Base-by-base conservation (phyloP, 2,113 vertebrate species). In the Malurus elegans region DNA sequence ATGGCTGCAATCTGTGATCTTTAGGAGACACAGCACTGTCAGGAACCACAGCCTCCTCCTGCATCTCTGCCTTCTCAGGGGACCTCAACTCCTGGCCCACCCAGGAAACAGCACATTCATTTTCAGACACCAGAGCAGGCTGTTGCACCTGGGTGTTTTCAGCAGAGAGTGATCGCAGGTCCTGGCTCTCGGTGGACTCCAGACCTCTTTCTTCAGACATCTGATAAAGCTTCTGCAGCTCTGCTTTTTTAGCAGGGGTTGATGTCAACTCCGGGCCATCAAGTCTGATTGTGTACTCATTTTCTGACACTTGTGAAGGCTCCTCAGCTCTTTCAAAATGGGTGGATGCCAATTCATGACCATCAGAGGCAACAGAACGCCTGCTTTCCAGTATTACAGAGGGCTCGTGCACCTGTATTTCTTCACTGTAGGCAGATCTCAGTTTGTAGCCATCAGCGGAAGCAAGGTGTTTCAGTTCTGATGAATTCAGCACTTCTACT, bases 251-350 rank as follows among this genome's bases (percentile, higher is more conserved):
- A 76, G 45, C 70, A 44, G 94, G 91, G 29, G 90, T 92, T 32
- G 97, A 96, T 29, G 75, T 91, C 57, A 97, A 90, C 48, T 95
- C 93, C 0, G 97, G 98, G 8, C 96, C 95, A 58, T 97, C 97
- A 23, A 97, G 90, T 54, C 85, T 40, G 31, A 60, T 9, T 0
- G 48, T 32, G 32, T 47, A 88, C 18, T 96, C 95, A 16, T 80
- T 90, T 73, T 90, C 93, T 72, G 79, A 53, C 3, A 61, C 65
- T 40, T 87, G 53, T 73, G 78, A 92, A 71, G 66, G 7, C 29
- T 90, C 80, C 20, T 89, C 86, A 56, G 13, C 31, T 64, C 47
- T 61, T 71, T 69, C 69, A 18, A 19, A 65, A 91, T 82, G 8
- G 3, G 47, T 45, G 15, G 67, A 47, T 8, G 32, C 71, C 51